Conservation (phyloP, 2,113 vertebrate genomes). For the Daphoenositta chrysoptera region DNA sequence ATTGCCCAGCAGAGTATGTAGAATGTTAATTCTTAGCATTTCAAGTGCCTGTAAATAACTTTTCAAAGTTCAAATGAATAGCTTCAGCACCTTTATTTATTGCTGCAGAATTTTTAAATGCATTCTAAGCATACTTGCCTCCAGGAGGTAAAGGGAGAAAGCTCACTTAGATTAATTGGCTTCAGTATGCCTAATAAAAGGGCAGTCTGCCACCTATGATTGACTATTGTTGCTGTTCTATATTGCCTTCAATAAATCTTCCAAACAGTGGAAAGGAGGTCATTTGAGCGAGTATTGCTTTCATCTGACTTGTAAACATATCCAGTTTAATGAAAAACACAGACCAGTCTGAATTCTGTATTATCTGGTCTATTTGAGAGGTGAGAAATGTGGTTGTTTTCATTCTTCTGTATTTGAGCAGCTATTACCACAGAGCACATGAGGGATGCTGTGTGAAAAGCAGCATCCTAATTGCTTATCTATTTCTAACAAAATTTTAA, state of each 20-base stretch:
- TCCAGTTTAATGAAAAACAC: slow-evolving; percentile 36
- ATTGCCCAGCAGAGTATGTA: background rate
- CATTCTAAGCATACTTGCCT: background rate
- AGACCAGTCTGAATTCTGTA: background rate
- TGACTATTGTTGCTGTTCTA: slow-evolving; percentile 13
- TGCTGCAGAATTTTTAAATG: slow-evolving; percentile 14
- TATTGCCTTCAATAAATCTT: slow-evolving; percentile 43
- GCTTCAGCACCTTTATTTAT: background rate
- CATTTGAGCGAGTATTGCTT: background rate
- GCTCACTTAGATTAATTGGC: slow-evolving; percentile 12
- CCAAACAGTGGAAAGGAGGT: background rate
- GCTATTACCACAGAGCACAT: background rate
- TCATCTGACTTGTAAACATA: slow-evolving; percentile 14
- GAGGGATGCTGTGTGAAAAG: background rate
- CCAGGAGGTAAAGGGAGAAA: slow-evolving; percentile 7
- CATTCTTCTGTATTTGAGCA: background rate
- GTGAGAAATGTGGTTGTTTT: slow-evolving; percentile 1
- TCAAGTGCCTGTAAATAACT: slow-evolving; percentile 1
- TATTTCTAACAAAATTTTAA: background rate
- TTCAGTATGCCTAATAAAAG: slow-evolving; percentile 27
- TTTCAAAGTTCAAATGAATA: slow-evolving; percentile 29
- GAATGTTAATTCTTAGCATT: background rate
- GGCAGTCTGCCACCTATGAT: slow-evolving; percentile 14
- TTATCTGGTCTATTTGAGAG: slow-evolving; percentile 4
- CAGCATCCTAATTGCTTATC: background rate